phyloP scores from a whole-genome alignment of 2,113 vertebrate species.

The Thymallus thymallus region DNA sequence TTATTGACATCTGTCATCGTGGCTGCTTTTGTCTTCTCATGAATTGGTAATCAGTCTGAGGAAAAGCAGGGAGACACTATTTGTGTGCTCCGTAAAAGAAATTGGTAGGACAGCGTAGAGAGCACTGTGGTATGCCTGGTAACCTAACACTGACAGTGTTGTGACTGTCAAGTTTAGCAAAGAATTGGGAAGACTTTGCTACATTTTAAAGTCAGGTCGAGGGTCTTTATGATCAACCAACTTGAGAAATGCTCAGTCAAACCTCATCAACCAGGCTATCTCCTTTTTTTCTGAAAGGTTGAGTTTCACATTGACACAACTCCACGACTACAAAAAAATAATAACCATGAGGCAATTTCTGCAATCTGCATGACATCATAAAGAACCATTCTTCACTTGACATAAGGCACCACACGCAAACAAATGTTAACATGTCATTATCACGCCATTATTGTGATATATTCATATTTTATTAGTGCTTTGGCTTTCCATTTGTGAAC shows the following conservation, averaged over 20 bases:
- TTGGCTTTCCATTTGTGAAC: slow-evolving; percentile 33
- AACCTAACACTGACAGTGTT: too few species aligned
- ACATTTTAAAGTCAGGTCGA: not conserved
- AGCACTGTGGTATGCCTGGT: not conserved
- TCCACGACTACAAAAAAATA: too few species aligned
- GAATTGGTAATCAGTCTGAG: slow-evolving; percentile 30
- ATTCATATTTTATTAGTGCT: slow-evolving; percentile 46
- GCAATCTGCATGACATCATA: too few species aligned
- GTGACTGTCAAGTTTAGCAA: not conserved
- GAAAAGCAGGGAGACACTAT: slow-evolving; percentile 8
- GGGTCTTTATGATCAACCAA: too few species aligned
- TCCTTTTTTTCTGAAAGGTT: too few species aligned
- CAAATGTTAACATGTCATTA: slow-evolving; percentile 14
- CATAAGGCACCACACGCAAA: not conserved
- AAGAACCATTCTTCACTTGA: too few species aligned
- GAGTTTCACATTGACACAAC: too few species aligned
- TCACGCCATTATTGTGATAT: not conserved
- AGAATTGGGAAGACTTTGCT: slow-evolving; percentile 18
- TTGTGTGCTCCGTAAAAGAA: slow-evolving; percentile 21
- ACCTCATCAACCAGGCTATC: too few species aligned
- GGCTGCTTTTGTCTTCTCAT: slow-evolving; percentile 25
- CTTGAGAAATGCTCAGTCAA: too few species aligned
- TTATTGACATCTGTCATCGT: slow-evolving; percentile 43
- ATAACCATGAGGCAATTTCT: too few species aligned
- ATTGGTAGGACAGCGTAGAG: slow-evolving; percentile 25